Percentiles rank a stretch among this genome's conserved stretches.
Conservation (phyloP, 2,113 vertebrate species). For the Rhinolophus ferrumequinum region DNA sequence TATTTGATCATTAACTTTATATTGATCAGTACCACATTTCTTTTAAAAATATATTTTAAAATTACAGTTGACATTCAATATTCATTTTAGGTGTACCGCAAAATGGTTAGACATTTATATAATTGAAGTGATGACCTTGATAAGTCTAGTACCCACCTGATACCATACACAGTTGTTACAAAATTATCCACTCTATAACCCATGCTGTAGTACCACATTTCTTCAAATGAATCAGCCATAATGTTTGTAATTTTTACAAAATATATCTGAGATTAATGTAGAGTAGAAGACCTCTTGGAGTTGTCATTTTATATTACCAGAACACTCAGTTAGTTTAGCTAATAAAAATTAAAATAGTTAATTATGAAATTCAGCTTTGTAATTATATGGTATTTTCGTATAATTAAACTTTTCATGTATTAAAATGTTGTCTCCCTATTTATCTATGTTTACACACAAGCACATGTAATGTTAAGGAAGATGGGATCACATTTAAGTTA, state of each 20-base stretch:
- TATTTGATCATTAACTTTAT: background rate
- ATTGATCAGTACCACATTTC: background rate
- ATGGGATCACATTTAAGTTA: background rate
- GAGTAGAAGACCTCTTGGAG: background rate
- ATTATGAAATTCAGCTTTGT: background rate
- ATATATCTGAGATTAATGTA: background rate
- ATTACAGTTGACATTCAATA: no score
- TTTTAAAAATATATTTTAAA: background rate
- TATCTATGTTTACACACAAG: background rate
- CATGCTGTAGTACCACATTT: background rate
- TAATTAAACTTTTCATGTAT: background rate
- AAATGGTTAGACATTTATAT: no score
- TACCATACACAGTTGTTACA: no score
- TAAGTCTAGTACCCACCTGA: no score
- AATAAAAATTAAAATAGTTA: background rate
- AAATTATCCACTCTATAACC: no score
- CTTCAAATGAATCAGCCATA: background rate
- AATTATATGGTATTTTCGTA: background rate
- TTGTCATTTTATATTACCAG: background rate
- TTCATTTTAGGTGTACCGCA: no score
- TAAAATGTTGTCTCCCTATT: background rate
- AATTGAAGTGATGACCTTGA: no score
- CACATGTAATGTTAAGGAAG: background rate
- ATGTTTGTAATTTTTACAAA: background rate
- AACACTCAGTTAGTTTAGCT: background rate